A percentile compares a stretch with the other conserved stretches of the same genome.
These are phyloP conservation scores for Spodoptera frugiperda DNA, from an alignment of 1,140 invertebrate genomes.

Conservation along the genomic window DNA sequence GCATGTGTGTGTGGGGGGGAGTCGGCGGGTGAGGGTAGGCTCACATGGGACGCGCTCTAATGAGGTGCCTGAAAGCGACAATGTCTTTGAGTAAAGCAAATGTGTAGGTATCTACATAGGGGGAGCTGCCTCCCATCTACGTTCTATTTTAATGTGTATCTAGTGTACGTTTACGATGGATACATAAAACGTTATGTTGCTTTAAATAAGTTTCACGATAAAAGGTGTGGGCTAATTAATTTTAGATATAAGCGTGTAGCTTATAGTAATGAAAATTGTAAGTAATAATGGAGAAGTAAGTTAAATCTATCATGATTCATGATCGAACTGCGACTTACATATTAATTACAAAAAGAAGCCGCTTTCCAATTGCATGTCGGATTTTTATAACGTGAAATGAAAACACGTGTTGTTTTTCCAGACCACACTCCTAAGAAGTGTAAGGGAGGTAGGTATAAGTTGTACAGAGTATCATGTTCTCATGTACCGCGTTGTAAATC, in stretches of 20 bases:
- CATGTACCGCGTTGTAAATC: not conserved
- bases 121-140: constrained; percentile 67
- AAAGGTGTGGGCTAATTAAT: not conserved
- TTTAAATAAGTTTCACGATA: not conserved
- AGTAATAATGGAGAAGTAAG: too few species aligned
- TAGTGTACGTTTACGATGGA: constrained; percentile 42
- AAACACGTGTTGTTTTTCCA: not conserved
- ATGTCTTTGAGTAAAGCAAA: constrained; percentile 85
- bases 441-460: not conserved
- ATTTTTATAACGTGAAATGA: not conserved
- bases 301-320: too few species aligned
- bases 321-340: too few species aligned
- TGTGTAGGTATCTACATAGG: constrained; percentile 84
- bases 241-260: too few species aligned
- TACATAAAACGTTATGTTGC: constrained; percentile 45
- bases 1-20: constrained; percentile 63
- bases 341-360: too few species aligned
- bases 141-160: constrained; percentile 57
- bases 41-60: constrained; percentile 85
- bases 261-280: too few species aligned
- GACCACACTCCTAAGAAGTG: not conserved
- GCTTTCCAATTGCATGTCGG: too few species aligned
- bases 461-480: not conserved
- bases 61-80: constrained; percentile 86
- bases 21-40: constrained; percentile 68